phyloP scores from a whole-genome alignment of 2,888 invertebrate species.

The Uropetala carovei region DNA sequence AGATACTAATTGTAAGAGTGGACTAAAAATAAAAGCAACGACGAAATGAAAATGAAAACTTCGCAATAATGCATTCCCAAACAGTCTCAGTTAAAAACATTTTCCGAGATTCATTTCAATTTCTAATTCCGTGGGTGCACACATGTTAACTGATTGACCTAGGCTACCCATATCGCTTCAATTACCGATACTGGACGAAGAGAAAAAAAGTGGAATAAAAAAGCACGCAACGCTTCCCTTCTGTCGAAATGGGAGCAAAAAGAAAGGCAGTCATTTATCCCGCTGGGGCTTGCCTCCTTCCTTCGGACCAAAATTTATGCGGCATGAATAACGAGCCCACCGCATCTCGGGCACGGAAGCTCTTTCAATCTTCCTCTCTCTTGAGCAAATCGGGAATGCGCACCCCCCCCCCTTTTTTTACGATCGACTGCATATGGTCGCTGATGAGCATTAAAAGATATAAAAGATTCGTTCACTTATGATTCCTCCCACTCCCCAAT shows the following conservation, averaged over 20 bases:
- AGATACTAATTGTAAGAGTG: no score
- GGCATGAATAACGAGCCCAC: neutral
- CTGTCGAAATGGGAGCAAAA: neutral
- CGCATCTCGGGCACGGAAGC: neutral
- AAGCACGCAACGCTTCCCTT: neutral
- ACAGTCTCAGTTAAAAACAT: no score
- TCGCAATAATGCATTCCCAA: no score
- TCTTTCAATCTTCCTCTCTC: neutral
- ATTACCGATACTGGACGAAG: neutral
- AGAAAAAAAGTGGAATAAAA: neutral
- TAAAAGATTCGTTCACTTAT: neutral
- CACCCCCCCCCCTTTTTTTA: neutral
- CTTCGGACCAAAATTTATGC: neutral
- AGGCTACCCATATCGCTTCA: neutral
- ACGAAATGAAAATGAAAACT: no score
- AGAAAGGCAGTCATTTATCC: no score
- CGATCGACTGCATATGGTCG: neutral
- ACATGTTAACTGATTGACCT: slow-evolving; percentile 17
- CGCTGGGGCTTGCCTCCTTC: neutral
- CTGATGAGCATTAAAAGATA: neutral
- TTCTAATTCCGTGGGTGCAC: neutral
- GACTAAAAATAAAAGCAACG: no score
- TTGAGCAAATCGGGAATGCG: neutral
- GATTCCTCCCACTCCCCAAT: neutral
- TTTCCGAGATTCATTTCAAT: neutral